Evolutionary conservation across 2,797 vertebrate genomes (phyloP), one percentile per base, ranked within the genome.

Genomic region (Enoplosus armatus): DNA sequence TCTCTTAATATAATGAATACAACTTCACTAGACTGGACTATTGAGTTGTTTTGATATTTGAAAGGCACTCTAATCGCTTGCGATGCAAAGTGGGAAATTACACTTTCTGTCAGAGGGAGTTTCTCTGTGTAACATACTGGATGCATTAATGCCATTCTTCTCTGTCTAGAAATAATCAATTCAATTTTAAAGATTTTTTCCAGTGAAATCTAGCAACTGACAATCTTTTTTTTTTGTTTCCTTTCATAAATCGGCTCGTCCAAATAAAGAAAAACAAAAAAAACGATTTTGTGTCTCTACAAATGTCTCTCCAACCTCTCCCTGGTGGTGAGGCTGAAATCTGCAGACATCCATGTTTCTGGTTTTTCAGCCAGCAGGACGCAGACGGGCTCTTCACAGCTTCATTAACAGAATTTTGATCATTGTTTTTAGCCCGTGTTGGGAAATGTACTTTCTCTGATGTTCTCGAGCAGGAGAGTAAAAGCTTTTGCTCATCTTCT

Each of bases 231-330:
- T 51, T 55, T 61, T 51, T 73, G 24, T 71, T 48, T 41, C 61
- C 41, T 75, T 72, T 62, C 10, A 63, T 55, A 58, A 51, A 85
- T 66, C 53, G 35, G 31, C 53, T 82, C 35, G 39, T 89, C 39
- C 64, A 70, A 88, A 88, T 89, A 87, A 93, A 91, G 37, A 67
- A 47, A 69, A 58, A 8, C 31, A 33, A 37, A 51, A 60, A 55
- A 31, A 4, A 54, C 16, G 0, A 39, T 24, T 18, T 18, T n/a
- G n/a, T 64, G 55, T 68, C 54, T 61, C 29, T 48, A 14, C 5
- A 12, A 15, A 31, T 59, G 11, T 27, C 3, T 70, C 39, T 61
- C 15, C 33, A 9, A 73, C 62, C 37, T 12, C 45, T 67, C 16
- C 26, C 2, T 41, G 35, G 15, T 54, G 27, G 26, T n/a, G 37